Conservation (phyloP, 2,113 vertebrate genomes). For the Amphiprion percula region DNA sequence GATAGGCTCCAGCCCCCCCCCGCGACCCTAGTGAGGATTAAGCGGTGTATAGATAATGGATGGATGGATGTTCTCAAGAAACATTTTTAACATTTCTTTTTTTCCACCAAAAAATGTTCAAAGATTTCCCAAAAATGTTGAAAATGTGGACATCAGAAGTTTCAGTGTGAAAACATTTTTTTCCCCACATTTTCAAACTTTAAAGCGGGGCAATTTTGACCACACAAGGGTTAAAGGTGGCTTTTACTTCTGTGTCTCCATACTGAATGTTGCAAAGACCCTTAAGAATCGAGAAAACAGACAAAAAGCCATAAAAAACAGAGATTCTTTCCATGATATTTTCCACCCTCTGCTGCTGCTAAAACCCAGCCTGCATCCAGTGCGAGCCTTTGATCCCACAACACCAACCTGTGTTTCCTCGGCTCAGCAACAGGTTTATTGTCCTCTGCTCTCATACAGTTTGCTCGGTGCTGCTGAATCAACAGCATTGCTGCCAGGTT, state of each 20-base stretch:
- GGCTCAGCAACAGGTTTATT: constrained; percentile 32
- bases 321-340: background rate
- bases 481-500: constrained; percentile 72
- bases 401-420: constrained; percentile 23
- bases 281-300: background rate
- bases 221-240: no score
- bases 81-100: no score
- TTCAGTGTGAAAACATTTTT: no score
- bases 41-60: no score
- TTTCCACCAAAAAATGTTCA: no score
- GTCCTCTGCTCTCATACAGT: constrained; percentile 47
- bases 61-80: no score
- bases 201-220: no score
- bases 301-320: background rate
- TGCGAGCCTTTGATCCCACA: constrained; percentile 8
- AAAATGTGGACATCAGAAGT: no score
- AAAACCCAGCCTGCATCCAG: constrained; percentile 3
- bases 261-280: background rate
- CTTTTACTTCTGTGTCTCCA: background rate
- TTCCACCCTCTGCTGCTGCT: background rate
- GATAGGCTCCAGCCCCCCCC: no score
- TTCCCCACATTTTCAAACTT: no score
- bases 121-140: no score
- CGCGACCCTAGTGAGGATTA: no score
- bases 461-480: constrained; percentile 54